A percentile compares a stretch with the other conserved stretches of the same genome.
Evolutionary conservation across 2,113 vertebrate genomes (phyloP).

Genomic region (Alouatta palliata): DNA sequence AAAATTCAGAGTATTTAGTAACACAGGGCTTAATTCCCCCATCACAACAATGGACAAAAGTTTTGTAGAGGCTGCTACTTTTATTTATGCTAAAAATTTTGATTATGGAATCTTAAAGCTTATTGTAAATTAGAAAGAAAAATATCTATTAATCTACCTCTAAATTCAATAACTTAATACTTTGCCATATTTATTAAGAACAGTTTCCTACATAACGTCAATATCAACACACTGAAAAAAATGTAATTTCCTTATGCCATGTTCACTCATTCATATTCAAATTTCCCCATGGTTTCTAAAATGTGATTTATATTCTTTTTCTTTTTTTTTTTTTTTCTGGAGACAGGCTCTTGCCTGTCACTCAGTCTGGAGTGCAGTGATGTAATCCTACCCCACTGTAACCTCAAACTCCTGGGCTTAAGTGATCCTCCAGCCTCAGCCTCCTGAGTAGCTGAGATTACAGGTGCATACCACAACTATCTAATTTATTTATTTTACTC

Average conservation of each 20-base stretch:
- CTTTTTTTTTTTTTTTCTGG: too few species aligned
- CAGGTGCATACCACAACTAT: too few species aligned
- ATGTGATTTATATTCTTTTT: neutral
- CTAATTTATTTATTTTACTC: too few species aligned
- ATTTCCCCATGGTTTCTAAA: neutral
- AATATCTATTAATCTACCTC: neutral
- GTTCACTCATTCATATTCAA: neutral
- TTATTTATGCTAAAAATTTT: constrained; percentile 5
- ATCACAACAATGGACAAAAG: neutral
- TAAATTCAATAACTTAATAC: neutral
- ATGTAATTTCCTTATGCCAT: neutral
- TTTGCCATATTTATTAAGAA: constrained; percentile 7
- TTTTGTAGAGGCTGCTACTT: neutral
- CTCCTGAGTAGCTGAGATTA: too few species aligned
- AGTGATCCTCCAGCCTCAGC: too few species aligned
- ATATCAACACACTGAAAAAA: neutral
- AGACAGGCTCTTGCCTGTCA: too few species aligned
- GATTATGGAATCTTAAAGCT: neutral
- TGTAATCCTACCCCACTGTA: too few species aligned
- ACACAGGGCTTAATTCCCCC: neutral
- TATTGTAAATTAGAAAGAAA: neutral
- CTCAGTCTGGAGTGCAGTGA: too few species aligned
- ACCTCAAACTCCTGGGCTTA: too few species aligned
- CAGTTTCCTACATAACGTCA: neutral
- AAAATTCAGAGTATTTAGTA: neutral